These are phyloP conservation scores for Pseudolaguvia tuberculata DNA, from an alignment of 2,113 vertebrate genomes.

Conservation along the genomic window DNA sequence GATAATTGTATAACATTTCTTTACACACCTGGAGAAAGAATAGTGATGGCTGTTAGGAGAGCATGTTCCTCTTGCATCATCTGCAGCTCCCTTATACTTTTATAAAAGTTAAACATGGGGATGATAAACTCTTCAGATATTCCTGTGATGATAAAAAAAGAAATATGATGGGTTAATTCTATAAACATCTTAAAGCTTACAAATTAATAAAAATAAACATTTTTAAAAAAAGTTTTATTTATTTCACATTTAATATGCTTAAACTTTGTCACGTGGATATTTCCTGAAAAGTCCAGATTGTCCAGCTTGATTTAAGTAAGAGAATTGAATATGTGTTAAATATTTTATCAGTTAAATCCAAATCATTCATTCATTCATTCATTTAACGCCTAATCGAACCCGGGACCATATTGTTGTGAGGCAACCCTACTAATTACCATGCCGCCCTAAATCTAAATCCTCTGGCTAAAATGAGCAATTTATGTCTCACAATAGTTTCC, in stretches of 20 bases:
- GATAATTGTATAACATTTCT: background rate
- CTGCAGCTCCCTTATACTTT: constrained; percentile 86
- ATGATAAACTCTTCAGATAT: constrained; percentile 92
- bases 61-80: constrained; percentile 93
- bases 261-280: background rate
- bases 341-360: no score
- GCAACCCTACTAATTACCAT: no score
- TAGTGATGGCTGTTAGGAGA: constrained; percentile 88
- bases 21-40: constrained; percentile 85
- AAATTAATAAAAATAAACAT: no score
- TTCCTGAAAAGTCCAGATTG: background rate
- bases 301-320: no score
- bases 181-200: no score
- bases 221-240: no score
- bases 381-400: no score
- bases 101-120: constrained; percentile 97
- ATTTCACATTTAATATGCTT: background rate
- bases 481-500: no score
- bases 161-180: background rate
- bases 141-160: constrained; percentile 63
- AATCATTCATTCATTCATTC: no score
- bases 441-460: no score
- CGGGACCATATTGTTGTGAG: no score
- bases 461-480: background rate
- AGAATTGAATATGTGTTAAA: no score